These are phyloP conservation scores for Caenorhabditis parvicauda DNA, from an alignment of 2,888 invertebrate genomes.

Conservation along the genomic window DNA sequence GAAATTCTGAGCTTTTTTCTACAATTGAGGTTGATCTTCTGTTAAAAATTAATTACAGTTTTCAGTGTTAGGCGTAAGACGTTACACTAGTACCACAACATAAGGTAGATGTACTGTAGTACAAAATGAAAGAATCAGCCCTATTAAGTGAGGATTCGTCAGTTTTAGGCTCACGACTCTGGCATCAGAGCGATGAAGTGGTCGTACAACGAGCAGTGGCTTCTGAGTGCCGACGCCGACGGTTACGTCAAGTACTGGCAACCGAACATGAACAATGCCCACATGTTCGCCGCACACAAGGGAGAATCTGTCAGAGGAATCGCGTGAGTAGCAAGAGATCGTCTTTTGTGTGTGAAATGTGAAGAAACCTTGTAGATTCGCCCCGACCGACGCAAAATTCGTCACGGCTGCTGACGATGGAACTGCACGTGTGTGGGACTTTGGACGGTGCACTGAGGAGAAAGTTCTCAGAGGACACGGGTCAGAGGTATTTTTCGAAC, in stretches of 20 bases:
- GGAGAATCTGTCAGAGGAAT: conserved; percentile 93
- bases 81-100: no score
- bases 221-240: conserved; percentile 93
- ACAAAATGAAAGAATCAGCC: no score
- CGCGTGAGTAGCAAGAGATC: conserved; percentile 71
- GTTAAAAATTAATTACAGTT: no score
- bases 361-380: conserved; percentile 90
- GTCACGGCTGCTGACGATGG: conserved; percentile 99
- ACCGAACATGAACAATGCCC: conserved; percentile 99
- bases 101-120: no score
- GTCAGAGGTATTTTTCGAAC: conserved; percentile 35
- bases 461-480: conserved; percentile 72
- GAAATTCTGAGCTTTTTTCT: no score
- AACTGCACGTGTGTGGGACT: conserved; percentile 97
- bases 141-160: no score
- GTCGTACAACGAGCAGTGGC: conserved; percentile 99
- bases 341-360: no score
- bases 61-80: no score
- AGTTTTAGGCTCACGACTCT: conserved; percentile 87
- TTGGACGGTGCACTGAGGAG: conserved; percentile 88
- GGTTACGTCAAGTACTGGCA: conserved; percentile 94
- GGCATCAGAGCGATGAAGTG: conserved; percentile 99
- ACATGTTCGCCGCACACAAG: conserved; percentile 99
- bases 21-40: no score
- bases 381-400: conserved; percentile 96